phyloP scores from a whole-genome alignment of 2,797 vertebrate genomes.

The Crossoptilon crossoptilon region DNA sequence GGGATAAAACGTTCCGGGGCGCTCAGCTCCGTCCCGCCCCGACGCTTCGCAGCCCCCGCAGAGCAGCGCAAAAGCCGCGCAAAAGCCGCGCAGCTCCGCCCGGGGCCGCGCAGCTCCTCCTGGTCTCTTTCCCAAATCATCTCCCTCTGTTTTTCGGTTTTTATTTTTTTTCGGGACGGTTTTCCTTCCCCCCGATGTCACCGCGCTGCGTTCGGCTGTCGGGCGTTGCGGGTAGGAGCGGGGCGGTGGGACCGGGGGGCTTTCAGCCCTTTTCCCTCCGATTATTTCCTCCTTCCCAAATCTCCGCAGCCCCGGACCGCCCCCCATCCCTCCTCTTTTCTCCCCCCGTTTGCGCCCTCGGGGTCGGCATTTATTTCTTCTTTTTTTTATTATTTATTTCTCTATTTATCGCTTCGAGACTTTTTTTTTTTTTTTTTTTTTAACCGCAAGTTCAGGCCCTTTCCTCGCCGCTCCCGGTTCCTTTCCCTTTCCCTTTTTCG shows the following conservation, averaged over 20 bases:
- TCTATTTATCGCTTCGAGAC: neutral
- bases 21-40: neutral
- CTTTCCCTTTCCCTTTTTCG: constrained; percentile 15
- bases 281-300: neutral
- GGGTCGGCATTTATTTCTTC: neutral
- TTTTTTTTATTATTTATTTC: neutral
- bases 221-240: neutral
- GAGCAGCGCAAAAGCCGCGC: too few relatives aligned
- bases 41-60: neutral
- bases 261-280: neutral
- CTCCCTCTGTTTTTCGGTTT: too few relatives aligned
- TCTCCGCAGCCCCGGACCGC: accelerated
- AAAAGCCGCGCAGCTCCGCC: neutral
- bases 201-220: neutral
- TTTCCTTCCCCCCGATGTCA: neutral
- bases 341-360: neutral
- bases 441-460: neutral
- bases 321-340: too few relatives aligned
- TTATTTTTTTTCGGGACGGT: neutral
- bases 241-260: neutral
- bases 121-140: accelerated
- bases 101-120: neutral
- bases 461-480: neutral
- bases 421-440: neutral
- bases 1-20: neutral